Evolutionary conservation across 1,140 invertebrate species (phyloP), one percentile per base, ranked within the genome.

Genomic region (Stratiolaelaps scimitus): DNA sequence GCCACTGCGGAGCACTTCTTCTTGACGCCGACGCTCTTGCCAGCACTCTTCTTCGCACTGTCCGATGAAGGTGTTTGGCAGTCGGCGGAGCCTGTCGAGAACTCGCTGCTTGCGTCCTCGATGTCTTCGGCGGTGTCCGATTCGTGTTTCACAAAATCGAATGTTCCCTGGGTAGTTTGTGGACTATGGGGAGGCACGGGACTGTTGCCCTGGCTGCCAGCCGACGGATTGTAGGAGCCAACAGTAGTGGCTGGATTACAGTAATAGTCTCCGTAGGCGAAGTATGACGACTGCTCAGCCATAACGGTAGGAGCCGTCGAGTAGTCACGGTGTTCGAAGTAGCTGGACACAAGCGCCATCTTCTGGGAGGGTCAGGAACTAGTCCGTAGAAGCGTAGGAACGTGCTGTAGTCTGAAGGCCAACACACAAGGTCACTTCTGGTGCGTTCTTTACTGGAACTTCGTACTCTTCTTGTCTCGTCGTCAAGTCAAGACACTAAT

Each of bases 291-390:
- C 34, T 40, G 34, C 34, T 40, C 34, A 40, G 10, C 34, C 34
- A 40, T 40, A 10, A 40, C 34, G 17, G 53, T 60, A 1, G 53
- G 53, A 23, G 20, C 47, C 13, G 53, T 60, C 53, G 53, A 15
- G 53, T 60, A 60, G 15, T 60, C 53, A 23, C 53, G 53, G 53
- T 60, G 53, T 10, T 60, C 53, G 23, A 60, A 60, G 23, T 60
- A 60, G 53, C 15, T 60, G 6, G 53, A 60, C 53, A 60, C 53
- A 10, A 60, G 53, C 26, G 53, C 53, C 53, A 60, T 60, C 34
- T 34, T 60, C 26, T 60, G 34, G 34, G 34, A 40, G 34, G 34
- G 34, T 40, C 34, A 10, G 34, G 34, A 40, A 40, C 34, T 40
- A 40, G 34, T 40, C 34, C 34, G 34, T 40, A 40, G 34, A 40